Percentiles rank a stretch among this genome's conserved stretches.
phyloP scores from a whole-genome alignment of 2,113 vertebrate species.

The Salvelinus sp. region DNA sequence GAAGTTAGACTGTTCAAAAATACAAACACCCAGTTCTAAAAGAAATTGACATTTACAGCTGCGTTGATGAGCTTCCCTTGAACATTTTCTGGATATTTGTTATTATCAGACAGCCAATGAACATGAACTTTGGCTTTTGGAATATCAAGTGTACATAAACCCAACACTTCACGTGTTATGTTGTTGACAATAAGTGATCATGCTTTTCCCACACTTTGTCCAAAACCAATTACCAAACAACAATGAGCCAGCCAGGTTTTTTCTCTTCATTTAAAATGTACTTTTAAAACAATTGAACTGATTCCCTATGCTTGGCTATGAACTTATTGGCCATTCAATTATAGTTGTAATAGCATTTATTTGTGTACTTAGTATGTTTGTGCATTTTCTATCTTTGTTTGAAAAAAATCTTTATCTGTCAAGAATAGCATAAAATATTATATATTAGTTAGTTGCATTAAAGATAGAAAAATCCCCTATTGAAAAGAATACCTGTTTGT shows the following conservation, averaged over 20 bases:
- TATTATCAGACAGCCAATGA: conserved; percentile 42
- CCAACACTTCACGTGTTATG: background rate
- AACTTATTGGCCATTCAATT: background rate
- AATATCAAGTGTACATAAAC: conserved; percentile 10
- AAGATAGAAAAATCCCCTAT: conserved; percentile 12
- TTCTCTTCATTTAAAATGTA: conserved; percentile 2
- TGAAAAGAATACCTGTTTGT: conserved; percentile 10
- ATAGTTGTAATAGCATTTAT: conserved; percentile 21
- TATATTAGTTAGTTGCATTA: background rate
- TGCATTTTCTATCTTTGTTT: conserved; percentile 37
- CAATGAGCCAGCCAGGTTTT: background rate
- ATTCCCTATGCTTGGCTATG: background rate
- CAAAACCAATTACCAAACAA: no score
- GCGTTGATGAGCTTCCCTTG: conserved; percentile 32
- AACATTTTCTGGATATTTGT: conserved; percentile 22
- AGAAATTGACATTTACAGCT: conserved; percentile 42
- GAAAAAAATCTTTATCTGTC: conserved; percentile 24
- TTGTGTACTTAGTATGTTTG: conserved; percentile 22
- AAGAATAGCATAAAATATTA: background rate
- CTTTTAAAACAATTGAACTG: conserved; percentile 18
- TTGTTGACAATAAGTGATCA: conserved; percentile 13
- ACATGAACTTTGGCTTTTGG: conserved; percentile 17
- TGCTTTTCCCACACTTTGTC: background rate
- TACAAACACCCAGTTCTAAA: conserved; percentile 26
- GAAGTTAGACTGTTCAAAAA: conserved; percentile 29